Conservation (phyloP, 1,140 invertebrate genomes). For the Cherax destructor region DNA sequence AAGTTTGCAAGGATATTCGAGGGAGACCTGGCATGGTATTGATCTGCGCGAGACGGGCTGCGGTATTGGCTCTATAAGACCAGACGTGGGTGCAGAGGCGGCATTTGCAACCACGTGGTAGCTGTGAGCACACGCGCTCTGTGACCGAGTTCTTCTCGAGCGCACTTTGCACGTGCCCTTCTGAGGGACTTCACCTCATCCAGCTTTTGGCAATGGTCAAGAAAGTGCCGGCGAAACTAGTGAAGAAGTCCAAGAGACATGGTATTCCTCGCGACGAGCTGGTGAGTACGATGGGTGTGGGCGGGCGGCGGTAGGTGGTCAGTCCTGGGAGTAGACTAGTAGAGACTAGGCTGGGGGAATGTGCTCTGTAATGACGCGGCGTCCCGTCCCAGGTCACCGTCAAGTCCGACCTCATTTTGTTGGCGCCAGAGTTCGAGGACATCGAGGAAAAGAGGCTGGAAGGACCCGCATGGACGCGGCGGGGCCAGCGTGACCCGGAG, state of each 20-base stretch:
- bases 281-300: not conserved
- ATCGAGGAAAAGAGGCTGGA: constrained; percentile 27
- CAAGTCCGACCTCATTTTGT: constrained; percentile 40
- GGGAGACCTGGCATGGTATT: not conserved
- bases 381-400: constrained; percentile 39
- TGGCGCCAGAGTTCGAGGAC: constrained; percentile 39
- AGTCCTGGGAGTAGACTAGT: not conserved
- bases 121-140: not conserved
- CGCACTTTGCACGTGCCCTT: constrained; percentile 9
- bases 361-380: constrained; percentile 39
- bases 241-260: constrained; percentile 22
- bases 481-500: constrained; percentile 19
- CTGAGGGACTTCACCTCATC: not conserved
- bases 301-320: not conserved
- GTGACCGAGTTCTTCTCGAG: not conserved
- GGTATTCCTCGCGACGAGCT: constrained; percentile 22
- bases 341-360: not conserved
- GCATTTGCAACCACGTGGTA: constrained; percentile 8
- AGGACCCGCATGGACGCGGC: not conserved
- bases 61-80: not conserved
- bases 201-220: constrained; percentile 16
- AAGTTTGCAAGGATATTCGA: not conserved
- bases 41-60: not conserved
- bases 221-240: not conserved
- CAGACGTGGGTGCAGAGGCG: not conserved